phyloP scores from a whole-genome alignment of 2,113 vertebrate genomes.

The Delphinus delphis region DNA sequence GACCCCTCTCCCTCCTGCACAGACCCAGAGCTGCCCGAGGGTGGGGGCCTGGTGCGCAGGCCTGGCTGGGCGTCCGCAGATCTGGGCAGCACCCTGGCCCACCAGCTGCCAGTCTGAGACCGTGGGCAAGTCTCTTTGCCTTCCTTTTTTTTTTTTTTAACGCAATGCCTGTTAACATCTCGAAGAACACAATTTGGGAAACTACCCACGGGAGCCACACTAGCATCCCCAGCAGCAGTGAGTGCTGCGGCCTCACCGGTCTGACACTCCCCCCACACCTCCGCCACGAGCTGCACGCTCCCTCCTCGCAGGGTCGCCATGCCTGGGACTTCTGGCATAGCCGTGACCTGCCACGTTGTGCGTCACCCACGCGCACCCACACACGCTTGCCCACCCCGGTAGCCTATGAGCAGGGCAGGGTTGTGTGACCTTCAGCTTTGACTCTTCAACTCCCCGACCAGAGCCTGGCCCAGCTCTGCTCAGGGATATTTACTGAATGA shows the following conservation, averaged over 20 bases:
- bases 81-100: not conserved
- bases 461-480: not conserved
- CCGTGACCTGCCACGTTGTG: not conserved
- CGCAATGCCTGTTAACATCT: not conserved
- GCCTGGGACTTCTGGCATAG: too few relatives aligned
- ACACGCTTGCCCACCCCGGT: rapidly evolving
- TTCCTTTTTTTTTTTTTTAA: not conserved
- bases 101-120: not conserved
- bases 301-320: not conserved
- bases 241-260: not conserved
- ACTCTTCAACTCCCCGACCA: not conserved
- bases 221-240: not conserved
- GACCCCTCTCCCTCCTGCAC: not conserved
- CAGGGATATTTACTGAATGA: not conserved
- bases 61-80: not conserved
- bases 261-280: not conserved
- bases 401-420: not conserved
- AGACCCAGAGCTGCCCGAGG: not conserved
- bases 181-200: not conserved
- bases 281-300: not conserved
- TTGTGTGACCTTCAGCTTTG: not conserved
- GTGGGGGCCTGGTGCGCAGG: not conserved
- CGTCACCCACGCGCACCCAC: not conserved
- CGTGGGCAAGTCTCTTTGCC: not conserved
- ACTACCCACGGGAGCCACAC: not conserved